These are phyloP conservation scores for Hippopotamyrus pictus DNA, from an alignment of 2,797 vertebrate genomes.

Conservation along the genomic window DNA sequence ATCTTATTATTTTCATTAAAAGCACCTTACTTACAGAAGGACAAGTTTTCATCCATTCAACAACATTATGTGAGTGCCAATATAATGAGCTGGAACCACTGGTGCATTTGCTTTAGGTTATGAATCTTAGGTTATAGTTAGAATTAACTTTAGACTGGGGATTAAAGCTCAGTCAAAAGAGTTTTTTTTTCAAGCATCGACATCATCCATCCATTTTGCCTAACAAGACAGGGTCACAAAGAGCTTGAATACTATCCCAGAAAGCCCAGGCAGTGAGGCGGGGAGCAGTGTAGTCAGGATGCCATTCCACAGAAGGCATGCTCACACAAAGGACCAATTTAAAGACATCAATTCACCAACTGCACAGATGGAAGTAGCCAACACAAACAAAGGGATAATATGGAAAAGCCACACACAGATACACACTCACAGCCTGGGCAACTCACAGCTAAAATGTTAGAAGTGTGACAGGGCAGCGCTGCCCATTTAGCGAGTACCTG, in stretches of 20 bases:
- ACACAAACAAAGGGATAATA: background rate
- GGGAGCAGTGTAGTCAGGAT: background rate
- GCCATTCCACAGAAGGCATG: background rate
- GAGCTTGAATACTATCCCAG: background rate
- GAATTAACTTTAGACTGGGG: constrained; percentile 4
- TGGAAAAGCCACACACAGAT: background rate
- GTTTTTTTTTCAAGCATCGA: background rate
- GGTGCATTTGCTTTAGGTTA: background rate
- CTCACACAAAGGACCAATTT: background rate
- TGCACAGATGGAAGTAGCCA: background rate
- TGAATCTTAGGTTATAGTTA: constrained; percentile 11
- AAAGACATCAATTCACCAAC: background rate
- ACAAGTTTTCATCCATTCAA: background rate
- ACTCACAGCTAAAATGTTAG: background rate
- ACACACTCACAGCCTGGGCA: background rate
- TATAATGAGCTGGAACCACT: background rate
- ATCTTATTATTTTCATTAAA: background rate
- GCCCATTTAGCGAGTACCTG: background rate
- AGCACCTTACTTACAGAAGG: too few species aligned
- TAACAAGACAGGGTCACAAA: background rate
- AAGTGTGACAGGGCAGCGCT: background rate
- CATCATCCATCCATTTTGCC: background rate
- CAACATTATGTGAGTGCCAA: background rate
- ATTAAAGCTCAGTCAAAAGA: constrained; percentile 18
- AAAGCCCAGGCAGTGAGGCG: background rate